These are phyloP conservation scores for Helicolenus hilgendorfi DNA, from an alignment of 2,797 vertebrate genomes.

Conservation along the genomic window DNA sequence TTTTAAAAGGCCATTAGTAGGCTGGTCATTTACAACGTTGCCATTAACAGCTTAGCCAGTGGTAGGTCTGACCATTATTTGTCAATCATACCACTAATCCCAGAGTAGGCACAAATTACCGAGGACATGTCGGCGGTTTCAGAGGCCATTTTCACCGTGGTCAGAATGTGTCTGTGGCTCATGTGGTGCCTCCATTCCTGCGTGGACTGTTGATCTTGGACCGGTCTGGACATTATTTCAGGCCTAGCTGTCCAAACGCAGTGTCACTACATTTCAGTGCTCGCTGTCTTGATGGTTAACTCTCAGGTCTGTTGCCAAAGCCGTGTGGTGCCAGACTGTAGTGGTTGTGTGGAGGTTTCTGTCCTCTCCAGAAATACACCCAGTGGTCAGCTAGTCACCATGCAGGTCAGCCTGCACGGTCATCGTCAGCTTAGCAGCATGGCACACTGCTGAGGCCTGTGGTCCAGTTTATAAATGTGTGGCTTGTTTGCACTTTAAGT, in stretches of 20 bases:
- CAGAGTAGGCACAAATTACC: slow-evolving; percentile 49
- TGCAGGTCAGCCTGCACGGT: slow-evolving; percentile 31
- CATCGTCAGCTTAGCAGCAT: slow-evolving; percentile 17
- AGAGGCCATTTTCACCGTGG: slow-evolving; percentile 34
- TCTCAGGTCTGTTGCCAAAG: slow-evolving; percentile 47
- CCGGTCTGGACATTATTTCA: slow-evolving; percentile 64
- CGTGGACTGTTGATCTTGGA: slow-evolving; percentile 82
- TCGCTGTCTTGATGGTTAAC: slow-evolving; percentile 47
- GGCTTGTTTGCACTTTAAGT: slow-evolving; percentile 19
- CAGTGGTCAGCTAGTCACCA: slow-evolving; percentile 38
- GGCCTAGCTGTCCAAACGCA: slow-evolving; percentile 52
- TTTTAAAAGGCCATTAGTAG: slow-evolving; percentile 38
- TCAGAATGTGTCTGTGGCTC: slow-evolving; percentile 53
- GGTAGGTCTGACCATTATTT: slow-evolving; percentile 33
- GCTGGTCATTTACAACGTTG: slow-evolving; percentile 42
- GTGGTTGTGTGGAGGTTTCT: slow-evolving; percentile 13
- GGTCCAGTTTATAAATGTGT: slow-evolving; percentile 27
- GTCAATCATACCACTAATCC: slow-evolving; percentile 46
- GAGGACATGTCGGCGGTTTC: slow-evolving; percentile 30
- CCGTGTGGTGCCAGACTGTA: slow-evolving; percentile 25
- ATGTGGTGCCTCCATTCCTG: slow-evolving; percentile 73
- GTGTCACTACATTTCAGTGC: slow-evolving; percentile 56
- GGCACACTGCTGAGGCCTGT: slow-evolving; percentile 24
- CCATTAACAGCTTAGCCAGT: slow-evolving; percentile 57
- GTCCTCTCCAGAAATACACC: slow-evolving; percentile 23